Percentiles rank a stretch among this genome's conserved stretches.
Conservation (phyloP, 2,797 vertebrate species). For the Rhodeus uyekii region DNA sequence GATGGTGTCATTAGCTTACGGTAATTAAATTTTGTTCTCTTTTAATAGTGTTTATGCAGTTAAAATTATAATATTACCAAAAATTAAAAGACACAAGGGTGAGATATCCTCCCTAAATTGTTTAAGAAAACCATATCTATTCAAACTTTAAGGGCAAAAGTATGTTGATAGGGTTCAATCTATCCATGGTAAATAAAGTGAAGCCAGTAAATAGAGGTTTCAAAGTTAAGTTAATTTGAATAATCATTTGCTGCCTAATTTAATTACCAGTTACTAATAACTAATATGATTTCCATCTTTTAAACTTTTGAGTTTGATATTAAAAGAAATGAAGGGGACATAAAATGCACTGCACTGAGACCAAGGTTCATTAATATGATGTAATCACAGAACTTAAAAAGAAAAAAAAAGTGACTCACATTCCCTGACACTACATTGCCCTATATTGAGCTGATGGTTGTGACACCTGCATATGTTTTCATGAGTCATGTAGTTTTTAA, state of each 20-base stretch:
- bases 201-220: neutral
- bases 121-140: no score
- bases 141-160: neutral
- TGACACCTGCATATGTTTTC: no score
- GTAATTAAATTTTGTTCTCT: neutral
- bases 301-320: neutral
- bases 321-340: neutral
- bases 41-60: neutral
- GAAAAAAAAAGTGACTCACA: no score
- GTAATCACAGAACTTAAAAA: no score
- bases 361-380: neutral
- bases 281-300: neutral
- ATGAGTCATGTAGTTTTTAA: no score
- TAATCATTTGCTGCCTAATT: neutral
- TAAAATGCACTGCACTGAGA: neutral
- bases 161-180: neutral
- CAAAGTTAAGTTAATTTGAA: neutral
- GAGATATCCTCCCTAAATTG: no score
- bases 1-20: neutral
- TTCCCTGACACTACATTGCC: no score
- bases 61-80: neutral
- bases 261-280: neutral
- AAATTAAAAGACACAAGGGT: neutral
- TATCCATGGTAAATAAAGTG: neutral
- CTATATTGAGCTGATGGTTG: no score